phyloP scores from a whole-genome alignment of 2,113 vertebrate genomes.

The Calidris pygmaea region DNA sequence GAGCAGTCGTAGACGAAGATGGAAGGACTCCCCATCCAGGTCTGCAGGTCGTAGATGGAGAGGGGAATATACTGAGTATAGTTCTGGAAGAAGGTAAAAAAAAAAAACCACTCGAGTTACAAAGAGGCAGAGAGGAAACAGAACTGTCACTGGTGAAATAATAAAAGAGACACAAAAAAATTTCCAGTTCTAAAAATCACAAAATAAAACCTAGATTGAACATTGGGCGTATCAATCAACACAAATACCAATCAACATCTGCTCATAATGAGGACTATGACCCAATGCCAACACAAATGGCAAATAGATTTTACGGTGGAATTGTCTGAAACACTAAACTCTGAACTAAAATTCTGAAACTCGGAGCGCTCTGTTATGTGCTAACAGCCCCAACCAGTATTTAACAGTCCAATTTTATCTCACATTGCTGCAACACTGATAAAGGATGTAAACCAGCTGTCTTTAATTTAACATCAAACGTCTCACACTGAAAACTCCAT shows the following conservation, averaged over 20 bases:
- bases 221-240: rapidly evolving
- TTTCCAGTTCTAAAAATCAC: not conserved
- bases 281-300: rapidly evolving
- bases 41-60: conserved; percentile 98
- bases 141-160: rapidly evolving
- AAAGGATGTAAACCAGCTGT: conserved; percentile 13
- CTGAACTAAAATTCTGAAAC: not conserved
- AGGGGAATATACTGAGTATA: conserved; percentile 99
- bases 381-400: not conserved
- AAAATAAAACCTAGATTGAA: not conserved
- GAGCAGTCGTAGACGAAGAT: conserved; percentile 99
- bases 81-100: conserved; percentile 78
- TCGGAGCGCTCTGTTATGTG: not conserved
- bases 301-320: not conserved
- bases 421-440: not conserved
- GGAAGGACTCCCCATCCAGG: conserved; percentile 99
- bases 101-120: not conserved
- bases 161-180: rapidly evolving
- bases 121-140: not conserved
- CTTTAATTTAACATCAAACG: conserved; percentile 25
- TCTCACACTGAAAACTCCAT: not conserved
- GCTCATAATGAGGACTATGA: rapidly evolving
- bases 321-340: not conserved
- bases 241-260: not conserved
- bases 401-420: not conserved